Conservation (phyloP, 2,113 vertebrate species). For the Chionodraco myersi region DNA sequence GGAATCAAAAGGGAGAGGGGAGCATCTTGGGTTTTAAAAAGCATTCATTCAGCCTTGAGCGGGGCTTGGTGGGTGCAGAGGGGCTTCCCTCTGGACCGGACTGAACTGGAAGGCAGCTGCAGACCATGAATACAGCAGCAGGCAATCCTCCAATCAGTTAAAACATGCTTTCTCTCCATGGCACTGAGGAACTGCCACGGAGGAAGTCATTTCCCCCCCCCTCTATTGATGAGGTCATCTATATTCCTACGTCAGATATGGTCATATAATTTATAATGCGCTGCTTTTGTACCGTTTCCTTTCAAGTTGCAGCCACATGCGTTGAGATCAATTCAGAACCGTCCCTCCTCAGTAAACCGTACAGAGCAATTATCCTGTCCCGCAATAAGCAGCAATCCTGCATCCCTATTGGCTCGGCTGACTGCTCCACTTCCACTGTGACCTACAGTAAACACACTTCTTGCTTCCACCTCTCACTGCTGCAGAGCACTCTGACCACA, state of each 20-base stretch:
- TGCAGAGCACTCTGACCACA: background rate
- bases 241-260: conserved; percentile 8
- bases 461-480: conserved; percentile 23
- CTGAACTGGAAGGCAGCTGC: conserved; percentile 66
- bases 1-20: conserved; percentile 20
- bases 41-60: conserved; percentile 65
- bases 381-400: conserved; percentile 44
- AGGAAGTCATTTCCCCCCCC: too few species aligned
- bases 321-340: conserved; percentile 27
- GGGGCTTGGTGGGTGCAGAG: conserved; percentile 50
- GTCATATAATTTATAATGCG: background rate
- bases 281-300: conserved; percentile 30
- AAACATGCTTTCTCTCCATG: conserved; percentile 33
- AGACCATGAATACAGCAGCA: conserved; percentile 62
- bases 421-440: conserved; percentile 47
- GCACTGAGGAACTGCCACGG: too few species aligned
- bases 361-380: conserved; percentile 49
- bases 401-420: conserved; percentile 36
- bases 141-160: conserved; percentile 35
- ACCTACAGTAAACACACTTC: conserved; percentile 35
- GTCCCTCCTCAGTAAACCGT: conserved; percentile 14
- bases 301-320: conserved; percentile 22
- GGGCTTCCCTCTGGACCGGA: conserved; percentile 65
- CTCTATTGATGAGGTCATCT: conserved; percentile 17
- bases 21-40: conserved; percentile 61